A percentile compares a stretch with the other conserved stretches of the same genome.
Evolutionary conservation across 2,113 vertebrate genomes (phyloP).

Genomic region (Lathamus discolor): DNA sequence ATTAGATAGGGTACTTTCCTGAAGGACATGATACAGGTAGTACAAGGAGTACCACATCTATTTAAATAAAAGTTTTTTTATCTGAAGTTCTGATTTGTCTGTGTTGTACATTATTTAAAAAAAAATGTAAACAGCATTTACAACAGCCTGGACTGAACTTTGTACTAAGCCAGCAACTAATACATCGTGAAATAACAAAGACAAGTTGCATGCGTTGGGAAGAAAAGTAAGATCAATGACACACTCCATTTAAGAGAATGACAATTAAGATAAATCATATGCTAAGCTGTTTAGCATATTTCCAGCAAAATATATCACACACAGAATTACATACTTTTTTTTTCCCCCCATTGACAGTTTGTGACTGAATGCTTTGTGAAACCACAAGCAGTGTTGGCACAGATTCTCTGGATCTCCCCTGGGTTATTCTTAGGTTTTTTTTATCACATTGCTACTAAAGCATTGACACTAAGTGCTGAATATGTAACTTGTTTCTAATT

Average conservation of each 20-base stretch:
- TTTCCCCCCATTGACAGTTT: conserved; percentile 3
- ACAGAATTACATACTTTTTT: background rate
- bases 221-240: conserved; percentile 32
- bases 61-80: background rate
- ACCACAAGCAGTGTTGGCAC: background rate
- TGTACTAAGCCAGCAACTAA: background rate
- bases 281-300: background rate
- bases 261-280: conserved; percentile 48
- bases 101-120: background rate
- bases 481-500: conserved; percentile 67
- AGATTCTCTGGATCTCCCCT: conserved; percentile 45
- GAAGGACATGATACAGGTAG: background rate
- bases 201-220: background rate
- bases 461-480: conserved; percentile 45
- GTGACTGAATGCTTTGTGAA: conserved; percentile 12
- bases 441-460: conserved; percentile 47
- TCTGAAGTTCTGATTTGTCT: background rate
- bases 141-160: background rate
- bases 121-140: background rate
- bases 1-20: background rate
- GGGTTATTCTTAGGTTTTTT: conserved; percentile 49
- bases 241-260: background rate
- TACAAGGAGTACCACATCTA: background rate
- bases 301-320: background rate
- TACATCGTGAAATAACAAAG: background rate